Base-by-base conservation (phyloP, 2,113 vertebrate genomes). In the Phocoena phocoena region DNA sequence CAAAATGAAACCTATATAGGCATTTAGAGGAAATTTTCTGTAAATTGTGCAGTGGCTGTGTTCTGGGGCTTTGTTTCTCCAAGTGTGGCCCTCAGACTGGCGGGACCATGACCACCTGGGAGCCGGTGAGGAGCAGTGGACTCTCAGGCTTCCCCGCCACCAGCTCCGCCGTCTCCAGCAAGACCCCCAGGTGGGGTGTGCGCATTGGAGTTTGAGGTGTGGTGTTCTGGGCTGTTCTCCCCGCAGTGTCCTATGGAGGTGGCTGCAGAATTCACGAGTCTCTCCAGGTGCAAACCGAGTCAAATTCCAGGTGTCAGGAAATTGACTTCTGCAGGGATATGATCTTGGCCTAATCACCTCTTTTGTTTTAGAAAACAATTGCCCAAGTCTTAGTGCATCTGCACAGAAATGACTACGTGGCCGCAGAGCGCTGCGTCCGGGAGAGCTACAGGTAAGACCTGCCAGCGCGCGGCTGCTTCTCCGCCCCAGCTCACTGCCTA, bases 381-480 rank as follows among this genome's bases (percentile, higher is more conserved):
- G 99, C 99, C 94, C 99, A 99, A 97, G 99, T 99, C 97, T 98
- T 99, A 98, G 99, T 99, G 96, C 99, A 99, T 95, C 99, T 99
- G 71, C 99, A 99, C 96, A 98, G 99, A 98, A 99, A 98, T 6
- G 99, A 99, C 97, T 99, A 98, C 0, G 99, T 99, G 79, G 99
- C 99, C 7, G 99, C 99, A 9, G 99, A 99, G 96, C 99, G 99
- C 97, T 99, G 99, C 82, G 99, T 99, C 97, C 98, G 99, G 93
- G 99, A 99, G 98, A 99, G 99, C 98, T 99, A 99, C 98, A 99
- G 99, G 99, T 99, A 98, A 36, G 77, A 31, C 77, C 77, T 0
- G 6, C 50, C 44, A 0, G 6, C 1, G 47, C 6, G 6, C 3
- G 1, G 31, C 33, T n/a, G 76, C 50, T 71, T 36, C 31, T 28